Evolutionary conservation across 2,113 vertebrate genomes (phyloP).

Genomic region (Platysternon megacephalum): DNA sequence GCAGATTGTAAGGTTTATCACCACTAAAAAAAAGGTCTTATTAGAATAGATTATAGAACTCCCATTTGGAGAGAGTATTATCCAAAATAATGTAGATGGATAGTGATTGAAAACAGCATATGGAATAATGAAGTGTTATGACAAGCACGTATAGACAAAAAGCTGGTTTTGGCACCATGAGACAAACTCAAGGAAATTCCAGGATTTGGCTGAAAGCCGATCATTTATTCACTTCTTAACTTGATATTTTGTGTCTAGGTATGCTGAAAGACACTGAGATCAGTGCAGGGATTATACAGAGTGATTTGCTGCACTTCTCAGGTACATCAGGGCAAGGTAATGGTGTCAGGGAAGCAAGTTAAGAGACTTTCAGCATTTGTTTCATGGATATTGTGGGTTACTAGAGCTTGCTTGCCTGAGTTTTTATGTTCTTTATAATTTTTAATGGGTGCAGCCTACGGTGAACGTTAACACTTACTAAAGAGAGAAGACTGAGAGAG

Average conservation of each 20-base stretch:
- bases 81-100: background rate
- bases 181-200: background rate
- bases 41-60: background rate
- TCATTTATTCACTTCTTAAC: background rate
- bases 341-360: background rate
- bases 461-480: background rate
- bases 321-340: background rate
- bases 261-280: background rate
- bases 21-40: background rate
- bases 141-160: background rate
- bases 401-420: background rate
- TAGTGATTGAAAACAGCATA: background rate
- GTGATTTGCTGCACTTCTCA: background rate
- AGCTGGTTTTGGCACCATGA: background rate
- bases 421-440: background rate
- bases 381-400: background rate
- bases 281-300: background rate
- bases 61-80: background rate
- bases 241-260: background rate
- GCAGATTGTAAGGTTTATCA: constrained; percentile 5
- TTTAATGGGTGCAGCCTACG: background rate
- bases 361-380: background rate
- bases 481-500: background rate
- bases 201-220: background rate
- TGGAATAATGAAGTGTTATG: background rate